phyloP scores from a whole-genome alignment of 2,888 invertebrate genomes.

The Andricus quercusramuli region DNA sequence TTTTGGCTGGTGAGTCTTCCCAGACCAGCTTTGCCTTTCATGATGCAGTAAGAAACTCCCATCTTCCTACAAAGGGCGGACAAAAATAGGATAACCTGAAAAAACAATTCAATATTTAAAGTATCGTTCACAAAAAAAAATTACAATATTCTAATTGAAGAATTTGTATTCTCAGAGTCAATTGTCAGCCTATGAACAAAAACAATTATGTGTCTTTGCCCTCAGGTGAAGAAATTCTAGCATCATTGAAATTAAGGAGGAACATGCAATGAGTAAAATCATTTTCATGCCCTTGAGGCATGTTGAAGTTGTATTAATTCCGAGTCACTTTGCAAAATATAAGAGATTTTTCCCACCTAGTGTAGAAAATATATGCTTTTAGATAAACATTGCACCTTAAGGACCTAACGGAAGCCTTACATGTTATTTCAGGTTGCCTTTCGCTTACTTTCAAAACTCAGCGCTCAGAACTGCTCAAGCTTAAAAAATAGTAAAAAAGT shows the following conservation, averaged over 20 bases:
- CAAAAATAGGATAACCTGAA: conserved; percentile 96
- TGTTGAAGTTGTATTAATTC: too few species aligned
- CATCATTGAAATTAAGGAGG: conserved; percentile 81
- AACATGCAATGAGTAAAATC: too few species aligned
- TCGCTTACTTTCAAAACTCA: too few species aligned
- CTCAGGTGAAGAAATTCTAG: conserved; percentile 95
- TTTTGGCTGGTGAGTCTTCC: conserved; percentile 96
- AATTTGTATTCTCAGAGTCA: conserved; percentile 83
- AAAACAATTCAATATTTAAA: conserved; percentile 61
- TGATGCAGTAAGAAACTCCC: conserved; percentile 99
- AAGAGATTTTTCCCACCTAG: too few species aligned
- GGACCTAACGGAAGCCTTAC: too few species aligned
- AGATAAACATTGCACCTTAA: too few species aligned
- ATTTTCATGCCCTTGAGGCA: too few species aligned
- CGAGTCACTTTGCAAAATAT: too few species aligned
- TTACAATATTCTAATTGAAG: conserved; percentile 9
- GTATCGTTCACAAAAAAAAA: conserved; percentile 12
- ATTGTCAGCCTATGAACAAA: conserved; percentile 81
- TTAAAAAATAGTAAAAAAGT: too few species aligned
- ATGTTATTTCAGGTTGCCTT: too few species aligned
- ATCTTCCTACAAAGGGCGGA: conserved; percentile 99
- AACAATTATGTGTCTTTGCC: conserved; percentile 67
- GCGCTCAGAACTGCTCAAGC: too few species aligned
- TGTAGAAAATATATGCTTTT: too few species aligned
- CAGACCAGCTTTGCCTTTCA: conserved; percentile 98